Conservation (phyloP, 2,888 invertebrate species). For the Phorcus lineatus region DNA sequence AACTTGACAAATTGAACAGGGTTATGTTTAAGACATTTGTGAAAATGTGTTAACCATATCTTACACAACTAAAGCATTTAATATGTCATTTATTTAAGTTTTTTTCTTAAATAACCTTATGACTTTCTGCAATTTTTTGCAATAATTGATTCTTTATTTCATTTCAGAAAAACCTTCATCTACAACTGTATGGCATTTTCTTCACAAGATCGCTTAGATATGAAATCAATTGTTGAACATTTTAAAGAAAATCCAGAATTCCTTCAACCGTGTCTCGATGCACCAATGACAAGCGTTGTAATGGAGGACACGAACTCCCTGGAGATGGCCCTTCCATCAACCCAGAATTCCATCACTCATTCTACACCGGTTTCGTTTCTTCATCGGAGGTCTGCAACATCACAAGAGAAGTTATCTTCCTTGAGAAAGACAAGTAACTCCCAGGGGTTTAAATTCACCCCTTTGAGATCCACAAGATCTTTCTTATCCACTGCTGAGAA, state of each 20-base stretch:
- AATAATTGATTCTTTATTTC: conserved; percentile 19
- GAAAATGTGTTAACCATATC: no score
- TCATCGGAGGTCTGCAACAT: conserved; percentile 12
- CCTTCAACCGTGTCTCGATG: conserved; percentile 86
- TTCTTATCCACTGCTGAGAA: conserved; percentile 16
- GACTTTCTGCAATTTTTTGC: not conserved
- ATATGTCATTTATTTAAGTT: not conserved
- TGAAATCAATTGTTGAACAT: conserved; percentile 87
- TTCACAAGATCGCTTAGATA: conserved; percentile 83
- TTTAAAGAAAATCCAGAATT: conserved; percentile 86
- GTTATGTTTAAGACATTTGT: no score
- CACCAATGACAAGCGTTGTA: conserved; percentile 84
- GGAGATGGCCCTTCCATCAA: conserved; percentile 73
- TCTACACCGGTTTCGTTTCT: conserved; percentile 31
- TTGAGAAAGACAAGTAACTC: conserved; percentile 39
- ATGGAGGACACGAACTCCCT: conserved; percentile 82
- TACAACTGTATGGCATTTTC: conserved; percentile 88
- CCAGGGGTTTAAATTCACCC: conserved; percentile 29
- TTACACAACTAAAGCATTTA: no score
- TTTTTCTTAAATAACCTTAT: not conserved
- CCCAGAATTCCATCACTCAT: conserved; percentile 57
- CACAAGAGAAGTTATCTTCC: conserved; percentile 26
- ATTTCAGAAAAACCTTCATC: conserved; percentile 83
- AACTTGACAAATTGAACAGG: no score
- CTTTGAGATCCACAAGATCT: not conserved